Base-by-base conservation (phyloP, 2,888 invertebrate species). In the Synanthedon tipuliformis region DNA sequence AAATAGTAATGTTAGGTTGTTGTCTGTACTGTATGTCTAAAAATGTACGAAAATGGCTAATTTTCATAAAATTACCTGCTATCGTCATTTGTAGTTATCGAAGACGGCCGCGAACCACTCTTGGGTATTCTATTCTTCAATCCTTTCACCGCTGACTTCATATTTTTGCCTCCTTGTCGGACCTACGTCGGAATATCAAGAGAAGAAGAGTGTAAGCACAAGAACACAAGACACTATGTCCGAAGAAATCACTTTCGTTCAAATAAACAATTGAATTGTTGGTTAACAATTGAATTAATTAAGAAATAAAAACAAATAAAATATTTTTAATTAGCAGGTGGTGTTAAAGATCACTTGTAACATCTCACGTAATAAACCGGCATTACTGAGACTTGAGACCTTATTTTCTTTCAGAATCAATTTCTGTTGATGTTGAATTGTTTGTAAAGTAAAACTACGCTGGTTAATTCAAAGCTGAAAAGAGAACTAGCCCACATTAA, bases 101-200 rank as follows among this genome's bases (percentile, higher is more conserved):
- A 85, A 0, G 86, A 83, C 0, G 83, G 77, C 23, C 81, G 68
- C 0, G 85, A 85, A 0, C 85, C 81, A 4, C 81, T 71, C 56
- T 76, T 76, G 2, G 86, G 86, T 52, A 86, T 82, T 71, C 76
- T 85, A 59, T 71, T 85, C 63, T 84, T 87, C 59, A 85, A 62
- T 5, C 83, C 86, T 62, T 68, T 80, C 8, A 87, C 83, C 13
- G 85, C 86, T 7, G 85, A 83, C 61, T 80, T 84, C 64, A 87
- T 68, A 57, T 85, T 86, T 65, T 77, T 85, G 48, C 86, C 84
- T 16, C 86, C 85, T 72, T 85, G 85, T 3, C 84, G 81, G 45
- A 86, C 86, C 86, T 86, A 52, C 50, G 52, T 56, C 15, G 15
- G 34, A 34, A 34, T 34, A 34, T 34, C 34, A 34, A 34, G 34